Conservation (phyloP, 2,113 vertebrate species). For the Opisthocomus hoazin region DNA sequence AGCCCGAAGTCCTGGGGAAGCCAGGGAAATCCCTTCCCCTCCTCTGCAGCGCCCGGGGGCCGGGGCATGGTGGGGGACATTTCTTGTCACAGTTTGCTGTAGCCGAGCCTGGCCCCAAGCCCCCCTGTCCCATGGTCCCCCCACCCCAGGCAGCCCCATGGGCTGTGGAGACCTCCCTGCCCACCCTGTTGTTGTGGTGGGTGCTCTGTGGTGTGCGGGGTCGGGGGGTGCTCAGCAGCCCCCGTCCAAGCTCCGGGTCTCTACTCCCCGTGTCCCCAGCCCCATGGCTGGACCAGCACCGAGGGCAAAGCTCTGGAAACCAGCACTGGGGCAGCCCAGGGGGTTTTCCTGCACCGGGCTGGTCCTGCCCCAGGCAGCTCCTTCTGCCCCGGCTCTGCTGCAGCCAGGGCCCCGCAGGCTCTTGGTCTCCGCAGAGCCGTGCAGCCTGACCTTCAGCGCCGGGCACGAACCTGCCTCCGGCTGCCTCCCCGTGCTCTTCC, state of each 20-base stretch:
- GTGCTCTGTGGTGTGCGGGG: too few relatives aligned
- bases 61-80: rapidly evolving
- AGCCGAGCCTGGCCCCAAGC: background rate
- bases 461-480: background rate
- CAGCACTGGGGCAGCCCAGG: background rate
- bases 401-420: background rate
- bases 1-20: background rate
- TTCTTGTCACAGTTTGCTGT: background rate
- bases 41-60: background rate
- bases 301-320: background rate
- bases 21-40: background rate
- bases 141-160: rapidly evolving
- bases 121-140: background rate
- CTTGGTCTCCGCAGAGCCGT: background rate
- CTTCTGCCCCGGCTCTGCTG: background rate
- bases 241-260: background rate
- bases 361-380: background rate
- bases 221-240: background rate
- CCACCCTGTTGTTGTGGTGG: background rate
- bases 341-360: background rate
- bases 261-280: background rate
- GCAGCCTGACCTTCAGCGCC: background rate
- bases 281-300: background rate
- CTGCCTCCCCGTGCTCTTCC: background rate
- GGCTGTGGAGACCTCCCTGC: background rate